Base-by-base conservation (phyloP, 2,888 invertebrate genomes). In the Acleris cristana region DNA sequence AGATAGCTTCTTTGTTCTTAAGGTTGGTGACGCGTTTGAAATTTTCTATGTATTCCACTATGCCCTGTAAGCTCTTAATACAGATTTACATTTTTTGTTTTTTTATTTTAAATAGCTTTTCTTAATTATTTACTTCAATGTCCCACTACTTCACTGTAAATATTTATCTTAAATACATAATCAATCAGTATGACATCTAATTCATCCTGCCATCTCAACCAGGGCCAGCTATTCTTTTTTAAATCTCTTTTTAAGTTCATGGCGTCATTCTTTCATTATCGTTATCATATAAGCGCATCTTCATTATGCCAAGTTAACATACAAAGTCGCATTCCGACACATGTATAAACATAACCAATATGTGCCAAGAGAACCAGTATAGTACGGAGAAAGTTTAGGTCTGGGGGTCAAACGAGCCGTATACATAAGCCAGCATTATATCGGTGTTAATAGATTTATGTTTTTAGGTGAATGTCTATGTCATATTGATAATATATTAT, bases 391-490 rank as follows among this genome's bases (percentile, higher is more conserved):
- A 87, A 87, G 86, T 85, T 78, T 74, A 76, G 54, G 71, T 72
- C 70, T 71, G 70, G 75, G 34, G 85, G 86, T 86, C 86, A 83
- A 76, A 73, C 72, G 76, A 76, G 48, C 75, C 75, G 69, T 63
- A 59, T 60, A 66, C 69, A 64, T 73, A 72, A 76, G 73, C 74
- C 64, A 76, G 72, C 75, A 76, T 74, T 74, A 72, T 76, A 87
- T 85, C 73, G 74, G 82, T 86, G 87, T 87, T 86, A 86, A 86
- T 84, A 84, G 85, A 86, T 82, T 84, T 52, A 79, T 85, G 83
- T 84, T 86, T 83, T 85, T 85, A 80, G 81, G 82, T 74, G 77
- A 78, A 53, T 61, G 61, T 70, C 72, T 65, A 75, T 52, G 66
- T 56, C 59, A 71, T 62, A 62, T 53, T 56, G 19, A 49, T 66